Base-by-base conservation (phyloP, 2,113 vertebrate species). In the Mormoops blainvillei region DNA sequence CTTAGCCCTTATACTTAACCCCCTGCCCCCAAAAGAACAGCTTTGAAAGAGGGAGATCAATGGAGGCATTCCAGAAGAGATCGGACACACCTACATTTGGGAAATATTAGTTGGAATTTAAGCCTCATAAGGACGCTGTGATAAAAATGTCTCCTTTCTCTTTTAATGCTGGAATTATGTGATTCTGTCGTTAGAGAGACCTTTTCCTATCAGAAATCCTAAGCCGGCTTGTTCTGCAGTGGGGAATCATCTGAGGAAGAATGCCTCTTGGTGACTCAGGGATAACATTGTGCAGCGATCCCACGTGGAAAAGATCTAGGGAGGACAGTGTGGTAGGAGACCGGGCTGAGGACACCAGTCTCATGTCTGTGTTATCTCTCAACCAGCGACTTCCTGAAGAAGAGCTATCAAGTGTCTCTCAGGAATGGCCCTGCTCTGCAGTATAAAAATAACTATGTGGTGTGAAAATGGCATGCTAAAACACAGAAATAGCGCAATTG, bases 381-480 rank as follows among this genome's bases (percentile, higher is more conserved):
- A 87, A 77, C 12, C 5, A 8, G n/a, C n/a, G 63, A 54, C 3
- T 15, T 61, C 33, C 41, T 88, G 61, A 95, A 70, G n/a, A 77
- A 94, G n/a, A 82, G 38, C 41, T 33, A 15, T 41, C 22, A 76
- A 6, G 41, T 78, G 45, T 74, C 20, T 68, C 63, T 83, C 33
- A 76, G 56, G 96, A 86, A 85, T 31, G 31, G 5, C 28, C 7
- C 45, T 65, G 4, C 31, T 1, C 48, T 0, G 4, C 82, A 82
- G 65, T 87, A 22, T 48, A 74, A 58, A 83, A 86, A 94, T 88
- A 86, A 68, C 63, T 88, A 28, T 76, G 82, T 45, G 24, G 38
- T 93, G 67, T 91, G 78, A 86, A 94, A 94, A 92, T 56, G 28
- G 54, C 77, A 83, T 36, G 8, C 31, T 78, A 84, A 88, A 78